Evolutionary conservation across 2,888 invertebrate species (phyloP), one percentile per base, ranked within the genome.

Genomic region (Minunthozetes semirufus): DNA sequence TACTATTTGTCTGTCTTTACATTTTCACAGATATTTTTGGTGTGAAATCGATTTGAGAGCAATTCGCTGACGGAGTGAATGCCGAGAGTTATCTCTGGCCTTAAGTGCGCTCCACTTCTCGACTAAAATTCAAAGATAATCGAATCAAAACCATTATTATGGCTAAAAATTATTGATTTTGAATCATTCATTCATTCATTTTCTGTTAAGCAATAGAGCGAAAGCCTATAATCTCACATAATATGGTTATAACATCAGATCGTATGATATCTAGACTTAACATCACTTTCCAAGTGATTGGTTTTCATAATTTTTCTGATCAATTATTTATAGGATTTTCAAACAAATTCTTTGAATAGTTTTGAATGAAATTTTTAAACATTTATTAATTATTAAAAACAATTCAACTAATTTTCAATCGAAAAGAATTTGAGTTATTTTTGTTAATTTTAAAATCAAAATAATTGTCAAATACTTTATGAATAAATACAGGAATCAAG

Each of bases 211-310:
- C 50, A 59, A 59, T 25, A 59, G 59, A 59, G 11, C 27, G 59
- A 59, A 22, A 19, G 27, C 27, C 70, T 27, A 1, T 70, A 38
- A 25, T 27, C 19, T 70, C 33, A 66, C 22, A 46, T 70, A 25
- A 29, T 66, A 42, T 66, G 66, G 70, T 27, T 22, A 33, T 70
- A 38, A 48, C 46, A 70, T 48, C 9, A 48, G 22, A 70, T 3
- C 27, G 5, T 19, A 53, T 3, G 53, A 22, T n/a, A 13, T 4
- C 53, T 19, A n/a, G 19, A 53, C 19, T 53, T 53, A 46, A n/a
- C 19, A 53, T n/a, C 22, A n/a, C 53, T 53, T 19, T 53, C n/a
- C 53, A 22, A 53, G 19, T 53, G 53, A 53, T 53, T 53, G 53
- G 22, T 19, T 53, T 53, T n/a, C 53, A 53, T 53, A 53, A 53